These are phyloP conservation scores for Chrysemys picta DNA, from an alignment of 2,113 vertebrate genomes.

Conservation along the genomic window DNA sequence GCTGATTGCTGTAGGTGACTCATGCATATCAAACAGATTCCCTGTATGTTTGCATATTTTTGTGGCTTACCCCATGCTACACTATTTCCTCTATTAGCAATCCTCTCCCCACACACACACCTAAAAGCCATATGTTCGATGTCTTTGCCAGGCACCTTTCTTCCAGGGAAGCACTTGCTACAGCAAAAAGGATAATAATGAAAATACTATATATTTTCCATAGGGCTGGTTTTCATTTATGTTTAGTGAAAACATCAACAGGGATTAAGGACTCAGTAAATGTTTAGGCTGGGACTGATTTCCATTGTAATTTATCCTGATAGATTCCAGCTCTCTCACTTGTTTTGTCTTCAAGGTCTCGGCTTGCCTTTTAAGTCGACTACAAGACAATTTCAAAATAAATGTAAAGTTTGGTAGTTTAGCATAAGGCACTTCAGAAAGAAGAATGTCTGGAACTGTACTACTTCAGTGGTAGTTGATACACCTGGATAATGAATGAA, in stretches of 20 bases:
- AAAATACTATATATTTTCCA: conserved; percentile 48
- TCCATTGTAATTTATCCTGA: conserved; percentile 53
- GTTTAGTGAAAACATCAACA: conserved; percentile 22
- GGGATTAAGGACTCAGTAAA: conserved; percentile 49
- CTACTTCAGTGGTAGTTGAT: background rate
- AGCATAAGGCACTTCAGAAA: background rate
- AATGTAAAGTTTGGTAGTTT: conserved; percentile 35
- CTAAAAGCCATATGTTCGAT: conserved; percentile 38
- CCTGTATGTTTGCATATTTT: conserved; percentile 9
- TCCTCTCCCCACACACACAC: conserved; percentile 1
- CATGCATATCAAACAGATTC: conserved; percentile 10
- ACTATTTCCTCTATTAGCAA: conserved; percentile 55
- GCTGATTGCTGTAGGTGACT: conserved; percentile 38
- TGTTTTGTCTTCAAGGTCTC: conserved; percentile 58
- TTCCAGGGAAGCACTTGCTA: conserved; percentile 42
- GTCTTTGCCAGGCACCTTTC: conserved; percentile 48
- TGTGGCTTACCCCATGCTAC: conserved; percentile 39
- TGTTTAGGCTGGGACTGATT: conserved; percentile 59
- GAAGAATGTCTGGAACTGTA: conserved; percentile 5
- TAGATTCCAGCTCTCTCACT: conserved; percentile 49
- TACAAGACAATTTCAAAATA: conserved; percentile 57
- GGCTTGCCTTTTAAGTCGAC: conserved; percentile 29
- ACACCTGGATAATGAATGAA: conserved; percentile 30
- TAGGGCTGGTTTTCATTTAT: conserved; percentile 23
- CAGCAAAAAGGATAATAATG: background rate